phyloP scores from a whole-genome alignment of 2,113 vertebrate genomes.

The Indicator indicator region DNA sequence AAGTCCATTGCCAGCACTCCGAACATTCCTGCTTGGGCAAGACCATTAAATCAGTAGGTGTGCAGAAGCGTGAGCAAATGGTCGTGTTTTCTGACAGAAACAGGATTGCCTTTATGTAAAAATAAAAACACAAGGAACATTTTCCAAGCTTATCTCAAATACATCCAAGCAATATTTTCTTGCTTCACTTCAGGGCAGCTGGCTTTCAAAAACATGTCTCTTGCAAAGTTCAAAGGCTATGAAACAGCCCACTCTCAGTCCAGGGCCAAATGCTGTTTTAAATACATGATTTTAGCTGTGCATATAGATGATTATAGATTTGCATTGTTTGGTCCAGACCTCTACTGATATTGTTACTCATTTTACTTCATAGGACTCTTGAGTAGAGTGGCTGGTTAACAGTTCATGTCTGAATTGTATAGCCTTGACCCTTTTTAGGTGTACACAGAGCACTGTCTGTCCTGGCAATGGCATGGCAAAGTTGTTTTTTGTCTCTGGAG shows the following conservation, averaged over 20 bases:
- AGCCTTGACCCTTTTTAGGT: neutral
- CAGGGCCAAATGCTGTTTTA: neutral
- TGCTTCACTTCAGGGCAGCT: neutral
- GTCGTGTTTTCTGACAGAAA: neutral
- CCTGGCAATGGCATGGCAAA: neutral
- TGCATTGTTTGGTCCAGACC: neutral
- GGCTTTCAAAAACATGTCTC: neutral
- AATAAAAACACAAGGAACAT: neutral
- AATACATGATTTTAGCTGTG: neutral
- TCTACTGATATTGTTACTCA: neutral
- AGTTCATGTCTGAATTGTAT: neutral
- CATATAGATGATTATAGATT: no score
- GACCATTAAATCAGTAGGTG: neutral
- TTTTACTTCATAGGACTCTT: neutral
- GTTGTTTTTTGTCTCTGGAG: neutral
- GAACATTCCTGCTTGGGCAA: neutral
- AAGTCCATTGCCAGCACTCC: neutral
- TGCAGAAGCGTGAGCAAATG: neutral
- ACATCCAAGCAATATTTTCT: neutral
- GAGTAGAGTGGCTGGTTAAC: neutral
- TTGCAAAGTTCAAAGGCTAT: neutral
- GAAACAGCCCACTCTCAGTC: neutral
- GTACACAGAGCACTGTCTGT: neutral
- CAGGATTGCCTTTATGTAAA: neutral
- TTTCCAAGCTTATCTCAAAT: neutral